A percentile compares a stretch with the other conserved stretches of the same genome.
Conservation (phyloP, 1,140 invertebrate species). For the Hypothenemus hampei region DNA sequence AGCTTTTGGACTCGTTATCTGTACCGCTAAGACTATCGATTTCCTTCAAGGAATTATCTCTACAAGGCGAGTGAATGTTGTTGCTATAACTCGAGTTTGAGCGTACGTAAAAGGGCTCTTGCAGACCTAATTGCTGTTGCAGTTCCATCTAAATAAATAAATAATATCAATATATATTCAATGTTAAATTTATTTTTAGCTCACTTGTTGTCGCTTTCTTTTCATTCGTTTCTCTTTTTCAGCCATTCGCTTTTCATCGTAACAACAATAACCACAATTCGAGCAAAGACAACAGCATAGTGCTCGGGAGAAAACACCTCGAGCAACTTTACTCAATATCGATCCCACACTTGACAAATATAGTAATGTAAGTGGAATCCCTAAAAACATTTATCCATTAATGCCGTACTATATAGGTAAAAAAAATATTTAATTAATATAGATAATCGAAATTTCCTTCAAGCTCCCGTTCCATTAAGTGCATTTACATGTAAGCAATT, state of each 20-base stretch:
- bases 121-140: slow-evolving; percentile 60
- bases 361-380: slow-evolving; percentile 86
- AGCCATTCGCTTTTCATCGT: slow-evolving; percentile 74
- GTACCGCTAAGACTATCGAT: slow-evolving; percentile 65
- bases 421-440: neutral
- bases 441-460: no score
- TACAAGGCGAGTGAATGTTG: slow-evolving; percentile 54
- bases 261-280: slow-evolving; percentile 80
- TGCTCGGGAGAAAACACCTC: slow-evolving; percentile 79
- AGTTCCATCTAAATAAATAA: slow-evolving; percentile 54
- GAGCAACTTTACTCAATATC: slow-evolving; percentile 75
- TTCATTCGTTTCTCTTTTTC: slow-evolving; percentile 73
- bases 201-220: slow-evolving; percentile 62
- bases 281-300: slow-evolving; percentile 78
- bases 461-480: no score
- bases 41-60: slow-evolving; percentile 50
- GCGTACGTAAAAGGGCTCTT: slow-evolving; percentile 75
- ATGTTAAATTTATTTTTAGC: no score
- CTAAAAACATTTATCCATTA: slow-evolving; percentile 46
- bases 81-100: slow-evolving; percentile 57
- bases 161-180: neutral
- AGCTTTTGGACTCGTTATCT: slow-evolving; percentile 67
- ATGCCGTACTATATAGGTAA: no score
- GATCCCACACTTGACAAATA: slow-evolving; percentile 81
- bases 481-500: no score